Evolutionary conservation across 2,113 vertebrate genomes (phyloP).

Genomic region (Cyprinus carpio): DNA sequence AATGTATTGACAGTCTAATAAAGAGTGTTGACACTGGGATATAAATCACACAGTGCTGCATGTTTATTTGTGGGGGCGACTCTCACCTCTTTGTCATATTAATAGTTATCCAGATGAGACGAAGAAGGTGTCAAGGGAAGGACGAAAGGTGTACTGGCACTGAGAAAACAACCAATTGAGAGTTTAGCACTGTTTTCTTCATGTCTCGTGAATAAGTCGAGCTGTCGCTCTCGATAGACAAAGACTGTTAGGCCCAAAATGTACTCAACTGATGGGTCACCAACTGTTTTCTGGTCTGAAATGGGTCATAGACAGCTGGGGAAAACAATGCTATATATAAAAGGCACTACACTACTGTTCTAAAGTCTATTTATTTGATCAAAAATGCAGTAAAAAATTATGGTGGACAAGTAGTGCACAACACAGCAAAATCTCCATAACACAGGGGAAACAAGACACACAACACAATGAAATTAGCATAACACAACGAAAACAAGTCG

Average conservation of each 20-base stretch:
- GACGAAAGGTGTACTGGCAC: slow-evolving; percentile 25
- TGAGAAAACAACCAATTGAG: slow-evolving; percentile 7
- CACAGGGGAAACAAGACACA: too few species aligned
- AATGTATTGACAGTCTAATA: slow-evolving; percentile 47
- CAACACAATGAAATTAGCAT: too few species aligned
- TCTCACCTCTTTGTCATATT: slow-evolving; percentile 34
- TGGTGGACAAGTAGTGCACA: too few species aligned
- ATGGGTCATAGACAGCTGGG: not conserved
- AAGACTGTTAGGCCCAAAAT: not conserved
- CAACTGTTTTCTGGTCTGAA: not conserved
- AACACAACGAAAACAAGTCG: too few species aligned
- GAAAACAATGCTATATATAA: not conserved
- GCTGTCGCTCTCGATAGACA: not conserved
- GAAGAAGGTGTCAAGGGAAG: slow-evolving; percentile 13
- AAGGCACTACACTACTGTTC: not conserved
- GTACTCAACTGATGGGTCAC: not conserved
- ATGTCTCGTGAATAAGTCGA: not conserved
- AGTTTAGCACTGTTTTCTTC: not conserved
- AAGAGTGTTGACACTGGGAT: slow-evolving; percentile 28
- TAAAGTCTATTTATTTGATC: not conserved
- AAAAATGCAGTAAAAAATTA: not conserved
- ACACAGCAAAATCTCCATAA: too few species aligned
- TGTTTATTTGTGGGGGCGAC: slow-evolving; percentile 38
- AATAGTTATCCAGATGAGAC: slow-evolving; percentile 28
- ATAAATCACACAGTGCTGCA: slow-evolving; percentile 11